Evolutionary conservation across 2,797 vertebrate genomes (phyloP), one percentile per base, ranked within the genome.

Genomic region (Coranthus polyacanthus): DNA sequence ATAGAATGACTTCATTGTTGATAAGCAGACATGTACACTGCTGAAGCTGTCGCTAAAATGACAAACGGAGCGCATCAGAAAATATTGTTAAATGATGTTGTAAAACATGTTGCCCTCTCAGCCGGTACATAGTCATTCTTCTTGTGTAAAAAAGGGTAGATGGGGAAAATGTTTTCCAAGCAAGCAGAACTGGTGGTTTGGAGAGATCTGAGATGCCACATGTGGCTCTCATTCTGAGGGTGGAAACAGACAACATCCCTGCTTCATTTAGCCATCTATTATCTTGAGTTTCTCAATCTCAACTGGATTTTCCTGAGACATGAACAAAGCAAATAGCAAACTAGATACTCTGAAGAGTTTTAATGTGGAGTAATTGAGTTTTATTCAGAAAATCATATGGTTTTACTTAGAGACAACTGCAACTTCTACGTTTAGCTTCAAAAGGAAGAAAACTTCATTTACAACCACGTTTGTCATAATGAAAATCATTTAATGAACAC

Each of bases 151-250:
- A 75, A 74, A 46, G 61, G 18, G 34, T 44, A 47, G 52, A 9
- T 53, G 51, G 42, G 9, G 52, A 74, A 84, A 81, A 42, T 62
- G 51, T 87, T 87, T n/a, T 91, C 81, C 78, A 77, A 77, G 75
- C 21, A 0, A 45, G 72, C 34, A 20, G 63, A 58, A 79, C 26
- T 65, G 70, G 82, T 68, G 76, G 85, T 81, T 86, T 85, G 78
- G 82, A 84, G 76, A 72, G 72, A 47, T 63, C 66, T 59, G 15
- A 64, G 59, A 82, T 66, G 59, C 83, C 75, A 87, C 88, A 90
- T 89, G 87, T 89, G 90, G 83, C 79, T 89, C 76, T 83, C 63
- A 85, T 90, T 89, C 71, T 64, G 81, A 79, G 79, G 61, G 69
- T 78, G 79, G 86, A 88, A 87, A 78, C 73, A 78, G 66, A 66